Percentiles rank a stretch among this genome's conserved stretches.
Conservation (phyloP, 2,797 vertebrate genomes). For the Geotrypetes seraphini region DNA sequence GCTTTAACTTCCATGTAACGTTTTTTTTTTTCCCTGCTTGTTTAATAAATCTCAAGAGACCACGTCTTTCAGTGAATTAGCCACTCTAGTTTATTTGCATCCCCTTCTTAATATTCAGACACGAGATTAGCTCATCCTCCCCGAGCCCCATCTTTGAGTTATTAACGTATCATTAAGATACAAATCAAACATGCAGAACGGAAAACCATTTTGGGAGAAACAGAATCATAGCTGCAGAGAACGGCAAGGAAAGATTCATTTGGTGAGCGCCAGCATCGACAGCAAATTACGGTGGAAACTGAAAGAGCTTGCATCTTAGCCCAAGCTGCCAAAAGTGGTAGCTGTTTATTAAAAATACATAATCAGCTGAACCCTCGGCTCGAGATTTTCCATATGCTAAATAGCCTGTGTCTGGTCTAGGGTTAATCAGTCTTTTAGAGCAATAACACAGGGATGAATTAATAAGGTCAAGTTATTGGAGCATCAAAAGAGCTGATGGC, state of each 20-base stretch:
- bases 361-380: slow-evolving; percentile 9
- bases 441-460: slow-evolving; percentile 1
- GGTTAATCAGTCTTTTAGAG: slow-evolving; percentile 9
- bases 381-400: slow-evolving; percentile 7
- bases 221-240: slow-evolving; percentile 16
- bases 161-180: slow-evolving; percentile 25
- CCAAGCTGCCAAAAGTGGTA: slow-evolving; percentile 5
- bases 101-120: slow-evolving; percentile 19
- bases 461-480: background rate
- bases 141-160: slow-evolving; percentile 13
- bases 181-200: slow-evolving; percentile 22
- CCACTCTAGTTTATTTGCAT: slow-evolving; percentile 24
- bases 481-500: slow-evolving; percentile 1
- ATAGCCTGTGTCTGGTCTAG: background rate
- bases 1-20: no score
- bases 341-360: slow-evolving; percentile 8
- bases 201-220: slow-evolving; percentile 23
- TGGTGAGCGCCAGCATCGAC: slow-evolving; percentile 19
- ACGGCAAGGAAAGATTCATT: slow-evolving; percentile 28
- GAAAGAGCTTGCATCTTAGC: slow-evolving; percentile 14
- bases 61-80: slow-evolving; percentile 21
- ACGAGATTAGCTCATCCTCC: slow-evolving; percentile 12
- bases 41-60: slow-evolving; percentile 15
- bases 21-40: slow-evolving; percentile 22
- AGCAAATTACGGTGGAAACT: slow-evolving; percentile 11